A percentile compares a stretch with the other conserved stretches of the same genome.
These are phyloP conservation scores for Onychomys leucogaster DNA, from an alignment of 2,797 vertebrate genomes.

Conservation along the genomic window DNA sequence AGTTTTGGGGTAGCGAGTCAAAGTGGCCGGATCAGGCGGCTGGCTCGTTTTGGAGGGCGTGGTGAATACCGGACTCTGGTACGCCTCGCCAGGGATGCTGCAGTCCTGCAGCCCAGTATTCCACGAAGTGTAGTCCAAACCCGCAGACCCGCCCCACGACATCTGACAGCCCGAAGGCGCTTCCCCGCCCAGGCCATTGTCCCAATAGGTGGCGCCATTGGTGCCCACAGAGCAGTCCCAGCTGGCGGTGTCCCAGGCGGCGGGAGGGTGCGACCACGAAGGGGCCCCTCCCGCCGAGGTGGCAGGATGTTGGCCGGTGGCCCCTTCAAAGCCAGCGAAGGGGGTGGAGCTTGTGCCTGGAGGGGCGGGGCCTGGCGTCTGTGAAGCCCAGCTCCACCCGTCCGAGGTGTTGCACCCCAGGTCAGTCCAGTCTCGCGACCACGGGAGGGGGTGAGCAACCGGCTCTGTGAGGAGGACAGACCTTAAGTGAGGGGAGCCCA, in stretches of 20 bases:
- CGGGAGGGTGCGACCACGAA: not conserved
- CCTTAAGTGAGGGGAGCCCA: not conserved
- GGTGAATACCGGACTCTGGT: slow-evolving; percentile 8
- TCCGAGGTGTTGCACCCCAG: not conserved
- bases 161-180: not conserved
- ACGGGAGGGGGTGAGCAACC: not conserved
- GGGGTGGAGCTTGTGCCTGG: not conserved
- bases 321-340: not conserved
- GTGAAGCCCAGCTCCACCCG: not conserved
- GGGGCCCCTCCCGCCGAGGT: not conserved
- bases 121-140: slow-evolving; percentile 45
- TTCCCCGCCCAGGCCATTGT: not conserved
- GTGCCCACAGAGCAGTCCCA: slow-evolving; percentile 30
- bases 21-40: not conserved
- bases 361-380: not conserved
- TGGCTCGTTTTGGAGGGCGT: not conserved
- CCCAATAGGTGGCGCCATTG: slow-evolving; percentile 25
- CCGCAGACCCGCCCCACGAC: slow-evolving; percentile 27
- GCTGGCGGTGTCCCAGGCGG: not conserved
- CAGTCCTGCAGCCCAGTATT: not conserved
- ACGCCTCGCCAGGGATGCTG: not conserved
- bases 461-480: slow-evolving; percentile 59
- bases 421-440: slow-evolving; percentile 63
- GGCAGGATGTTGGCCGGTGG: not conserved
- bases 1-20: slow-evolving; percentile 36